Evolutionary conservation across 2,113 vertebrate species (phyloP), one percentile per base, ranked within the genome.

Genomic region (Cynopterus brachyotis): DNA sequence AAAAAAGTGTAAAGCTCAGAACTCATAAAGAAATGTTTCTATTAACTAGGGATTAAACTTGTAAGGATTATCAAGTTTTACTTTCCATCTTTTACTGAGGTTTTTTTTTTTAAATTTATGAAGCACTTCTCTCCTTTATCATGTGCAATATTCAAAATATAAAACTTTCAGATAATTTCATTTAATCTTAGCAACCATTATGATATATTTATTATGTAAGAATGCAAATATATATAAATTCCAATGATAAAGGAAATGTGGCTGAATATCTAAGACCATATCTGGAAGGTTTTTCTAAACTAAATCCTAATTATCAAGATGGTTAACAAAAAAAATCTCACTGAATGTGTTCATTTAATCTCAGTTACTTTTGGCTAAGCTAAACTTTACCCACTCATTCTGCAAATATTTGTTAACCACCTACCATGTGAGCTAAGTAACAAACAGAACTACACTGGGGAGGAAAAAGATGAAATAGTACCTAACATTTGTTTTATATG

Each of bases 371-470:
- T n/a, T 70, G 55, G 60, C 57, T 85, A 79, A 79, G 15, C 30
- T 75, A 92, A 89, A 62, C 53, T 64, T 94, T 72, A 75, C 20
- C 73, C n/a, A 80, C 45, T 89, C 66, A 92, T 88, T 96, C n/a
- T 53, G 24, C 47, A 69, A 92, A 42, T 80, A 80, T 72, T 72
- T 70, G 88, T 42, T 30, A 93, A 67, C 57, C 26, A 67, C 9
- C 24, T 75, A 53, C 5, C 53, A 20, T 19, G 20, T 53, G n/a
- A n/a, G 6, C 45, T 50, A 94, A 53, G 22, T 89, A 92, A 60
- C 0, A 67, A 92, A 60, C 0, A 67, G 2, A 32, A 67, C 16
- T 82, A 47, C 28, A 69, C 0, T 42, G 24, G 16, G 12, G 72
- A 67, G 4, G 20, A 40, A 69, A 93, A 95, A 80, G 66, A 55